Conservation (phyloP, 2,113 vertebrate species). For the Reinhardtius hippoglossoides region DNA sequence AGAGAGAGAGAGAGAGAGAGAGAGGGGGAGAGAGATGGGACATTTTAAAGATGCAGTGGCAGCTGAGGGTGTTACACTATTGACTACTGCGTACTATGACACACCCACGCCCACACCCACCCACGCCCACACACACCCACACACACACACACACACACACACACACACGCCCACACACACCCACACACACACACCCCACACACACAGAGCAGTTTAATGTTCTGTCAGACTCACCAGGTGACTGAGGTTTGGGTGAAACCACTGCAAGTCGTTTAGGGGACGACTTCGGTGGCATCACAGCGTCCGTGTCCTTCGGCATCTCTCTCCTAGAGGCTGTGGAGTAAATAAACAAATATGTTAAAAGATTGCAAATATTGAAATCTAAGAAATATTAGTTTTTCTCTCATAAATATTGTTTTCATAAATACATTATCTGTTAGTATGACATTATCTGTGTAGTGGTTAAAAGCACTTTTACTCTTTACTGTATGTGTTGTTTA, state of each 20-base stretch:
- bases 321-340: slow-evolving; percentile 87
- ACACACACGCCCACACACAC: not conserved
- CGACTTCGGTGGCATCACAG: slow-evolving; percentile 75
- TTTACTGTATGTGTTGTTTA: no score
- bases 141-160: not conserved
- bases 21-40: not conserved
- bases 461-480: not conserved
- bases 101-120: not conserved
- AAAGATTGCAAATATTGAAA: no score
- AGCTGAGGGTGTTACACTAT: not conserved
- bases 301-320: slow-evolving; percentile 85
- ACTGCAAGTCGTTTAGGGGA: slow-evolving; percentile 88
- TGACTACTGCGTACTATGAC: not conserved
- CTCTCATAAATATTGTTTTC: not conserved
- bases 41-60: slow-evolving; percentile 41
- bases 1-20: slow-evolving; percentile 1
- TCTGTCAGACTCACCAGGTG: slow-evolving; percentile 85
- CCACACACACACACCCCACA: not conserved
- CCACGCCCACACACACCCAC: not conserved
- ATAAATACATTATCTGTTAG: not conserved
- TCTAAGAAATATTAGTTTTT: no score
- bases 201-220: slow-evolving; percentile 7
- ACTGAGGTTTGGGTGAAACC: slow-evolving; percentile 88
- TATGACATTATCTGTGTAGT: not conserved
- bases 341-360: not conserved